Evolutionary conservation across 2,113 vertebrate species (phyloP).

Genomic region (Podarcis raffonei): DNA sequence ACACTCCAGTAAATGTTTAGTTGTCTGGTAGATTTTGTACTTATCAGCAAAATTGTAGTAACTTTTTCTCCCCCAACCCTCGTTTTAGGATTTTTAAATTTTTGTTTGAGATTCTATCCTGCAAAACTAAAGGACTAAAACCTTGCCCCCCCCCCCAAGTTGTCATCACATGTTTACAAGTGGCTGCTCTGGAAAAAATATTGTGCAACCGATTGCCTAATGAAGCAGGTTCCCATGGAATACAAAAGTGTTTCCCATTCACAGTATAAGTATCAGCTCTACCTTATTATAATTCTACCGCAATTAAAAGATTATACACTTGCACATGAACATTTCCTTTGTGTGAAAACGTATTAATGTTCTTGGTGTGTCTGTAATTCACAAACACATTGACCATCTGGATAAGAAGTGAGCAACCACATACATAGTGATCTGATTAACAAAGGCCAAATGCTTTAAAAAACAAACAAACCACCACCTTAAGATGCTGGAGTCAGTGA

Average conservation of each 20-base stretch:
- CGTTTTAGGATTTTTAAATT: neutral
- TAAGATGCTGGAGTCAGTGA: neutral
- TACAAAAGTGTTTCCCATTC: neutral
- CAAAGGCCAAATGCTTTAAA: neutral
- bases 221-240: neutral
- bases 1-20: neutral
- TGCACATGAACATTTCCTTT: neutral
- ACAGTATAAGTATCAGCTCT: neutral
- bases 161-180: neutral
- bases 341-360: neutral
- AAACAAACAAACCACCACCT: neutral
- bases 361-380: neutral
- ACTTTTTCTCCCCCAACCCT: too few species aligned
- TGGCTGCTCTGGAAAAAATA: neutral
- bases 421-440: neutral
- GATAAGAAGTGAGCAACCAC: too few species aligned
- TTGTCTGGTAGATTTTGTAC: neutral
- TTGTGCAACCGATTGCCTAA: neutral
- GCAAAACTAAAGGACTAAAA: neutral
- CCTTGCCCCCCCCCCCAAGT: too few species aligned
- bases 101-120: neutral
- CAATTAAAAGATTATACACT: neutral
- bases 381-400: neutral
- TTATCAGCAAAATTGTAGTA: neutral
- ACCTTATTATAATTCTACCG: neutral